These are phyloP conservation scores for Quiscalus mexicanus DNA, from an alignment of 2,113 vertebrate genomes.

Conservation along the genomic window DNA sequence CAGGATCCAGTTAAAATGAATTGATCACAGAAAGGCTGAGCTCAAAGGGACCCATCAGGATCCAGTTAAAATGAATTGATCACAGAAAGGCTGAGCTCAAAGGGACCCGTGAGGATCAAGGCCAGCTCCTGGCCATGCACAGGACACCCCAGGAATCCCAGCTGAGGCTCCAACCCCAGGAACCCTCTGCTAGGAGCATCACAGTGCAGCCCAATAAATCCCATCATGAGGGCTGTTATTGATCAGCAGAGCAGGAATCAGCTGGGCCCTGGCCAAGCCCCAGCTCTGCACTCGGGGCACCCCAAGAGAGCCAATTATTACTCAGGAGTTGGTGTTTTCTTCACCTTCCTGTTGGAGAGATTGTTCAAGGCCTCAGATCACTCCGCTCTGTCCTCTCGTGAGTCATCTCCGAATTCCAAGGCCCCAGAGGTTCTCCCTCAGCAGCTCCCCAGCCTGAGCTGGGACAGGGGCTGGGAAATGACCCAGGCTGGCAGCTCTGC, in stretches of 20 bases:
- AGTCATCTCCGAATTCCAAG: slow-evolving; percentile 50
- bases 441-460: slow-evolving; percentile 5
- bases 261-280: not conserved
- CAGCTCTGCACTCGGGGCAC: not conserved
- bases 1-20: not conserved
- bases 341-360: slow-evolving; percentile 61
- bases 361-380: slow-evolving; percentile 64
- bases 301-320: slow-evolving; percentile 45
- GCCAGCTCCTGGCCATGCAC: not conserved
- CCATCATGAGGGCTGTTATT: not conserved
- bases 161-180: not conserved
- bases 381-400: slow-evolving; percentile 58
- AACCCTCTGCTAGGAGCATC: not conserved
- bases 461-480: not conserved
- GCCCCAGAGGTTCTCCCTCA: slow-evolving; percentile 16
- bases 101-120: not conserved
- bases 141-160: not conserved
- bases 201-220: not conserved
- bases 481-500: not conserved
- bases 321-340: slow-evolving; percentile 65
- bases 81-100: no score
- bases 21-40: no score
- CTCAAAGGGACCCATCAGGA: not conserved
- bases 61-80: not conserved
- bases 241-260: slow-evolving; percentile 22